Conservation (phyloP, 92 coral and sea anemone genomes). For the Scolanthus callimorphus region DNA sequence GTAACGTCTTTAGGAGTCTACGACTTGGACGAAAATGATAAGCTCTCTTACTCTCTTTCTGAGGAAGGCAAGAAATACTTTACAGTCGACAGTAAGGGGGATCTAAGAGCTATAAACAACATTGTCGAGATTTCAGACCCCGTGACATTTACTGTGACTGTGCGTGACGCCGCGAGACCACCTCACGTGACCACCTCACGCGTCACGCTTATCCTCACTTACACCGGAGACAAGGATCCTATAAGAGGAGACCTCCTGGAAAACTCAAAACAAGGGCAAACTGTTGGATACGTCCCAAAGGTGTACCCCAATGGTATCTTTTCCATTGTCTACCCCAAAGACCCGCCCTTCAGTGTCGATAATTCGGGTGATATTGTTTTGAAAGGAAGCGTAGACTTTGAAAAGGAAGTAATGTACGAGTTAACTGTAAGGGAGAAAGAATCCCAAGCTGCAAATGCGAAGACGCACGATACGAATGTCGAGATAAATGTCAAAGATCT, state of each 20-base stretch:
- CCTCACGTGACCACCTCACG: slow-evolving; percentile 45
- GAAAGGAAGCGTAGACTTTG: slow-evolving; percentile 52
- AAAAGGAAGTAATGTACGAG: slow-evolving; percentile 34
- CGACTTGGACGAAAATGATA: slow-evolving; percentile 51
- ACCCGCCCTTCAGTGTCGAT: slow-evolving; percentile 56
- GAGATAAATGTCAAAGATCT: slow-evolving; percentile 63
- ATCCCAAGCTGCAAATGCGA: slow-evolving; percentile 19
- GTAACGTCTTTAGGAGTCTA: slow-evolving; percentile 50
- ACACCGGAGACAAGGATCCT: slow-evolving; percentile 33
- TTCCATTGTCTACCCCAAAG: slow-evolving; percentile 48
- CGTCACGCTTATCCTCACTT: slow-evolving; percentile 49
- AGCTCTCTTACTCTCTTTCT: slow-evolving; percentile 48
- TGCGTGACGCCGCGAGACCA: slow-evolving; percentile 48
- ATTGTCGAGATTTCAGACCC: slow-evolving; percentile 31
- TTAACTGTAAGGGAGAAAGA: slow-evolving; percentile 53
- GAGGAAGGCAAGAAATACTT: slow-evolving; percentile 39
- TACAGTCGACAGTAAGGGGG: slow-evolving; percentile 46
- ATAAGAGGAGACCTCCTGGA: slow-evolving; percentile 44
- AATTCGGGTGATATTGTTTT: slow-evolving; percentile 39
- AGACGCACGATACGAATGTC: slow-evolving; percentile 32
- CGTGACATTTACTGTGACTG: slow-evolving; percentile 47
- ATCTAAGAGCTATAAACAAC: slow-evolving; percentile 37
- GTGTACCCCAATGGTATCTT: slow-evolving; percentile 53
- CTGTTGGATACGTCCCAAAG: slow-evolving; percentile 42
- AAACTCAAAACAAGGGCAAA: slow-evolving; percentile 30